Base-by-base conservation (phyloP, 2,888 invertebrate species). In the Luffia ferchaultella region DNA sequence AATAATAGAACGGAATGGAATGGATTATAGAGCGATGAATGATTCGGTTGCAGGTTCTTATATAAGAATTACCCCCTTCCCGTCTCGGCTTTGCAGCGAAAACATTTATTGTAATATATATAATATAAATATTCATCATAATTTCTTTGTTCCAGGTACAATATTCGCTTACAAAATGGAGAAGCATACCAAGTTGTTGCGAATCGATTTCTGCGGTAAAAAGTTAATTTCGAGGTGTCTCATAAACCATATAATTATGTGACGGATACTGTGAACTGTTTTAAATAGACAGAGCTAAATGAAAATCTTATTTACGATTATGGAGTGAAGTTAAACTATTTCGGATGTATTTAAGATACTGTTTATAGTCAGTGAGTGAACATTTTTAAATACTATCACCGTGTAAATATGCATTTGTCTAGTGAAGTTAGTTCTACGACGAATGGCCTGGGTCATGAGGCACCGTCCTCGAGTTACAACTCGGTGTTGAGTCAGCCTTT, bases 371-470 rank as follows among this genome's bases (percentile, higher is more conserved):
- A n/a, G n/a, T n/a, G n/a, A n/a, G n/a, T n/a, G n/a, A n/a, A n/a
- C n/a, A n/a, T n/a, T n/a, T n/a, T n/a, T n/a, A n/a, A n/a, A n/a
- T n/a, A n/a, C n/a, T n/a, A n/a, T n/a, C n/a, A n/a, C n/a, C n/a
- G 30, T 30, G 30, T 62, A 64, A 76, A 71, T 77, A 93, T 93
- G 93, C 93, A 93, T 87, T 76, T 93, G 75, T 88, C 91, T 62
- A 90, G 90, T 80, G 93, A 93, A 86, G 90, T 91, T 69, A 89
- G 89, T 69, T 89, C 91, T 50, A 90, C 91, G 53, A 90, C 90
- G 51, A 87, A 75, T 57, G 80, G 83, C 48, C 63, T 84, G 53
- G 84, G 84, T 20, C 82, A 80, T 53, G 84, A 84, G 60, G 80
- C 79, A 7, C 82, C 85, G 46, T 70, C 82, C 18, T 83, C 85